These are phyloP conservation scores for Anthophora plumipes DNA, from an alignment of 2,888 invertebrate species.

Conservation along the genomic window DNA sequence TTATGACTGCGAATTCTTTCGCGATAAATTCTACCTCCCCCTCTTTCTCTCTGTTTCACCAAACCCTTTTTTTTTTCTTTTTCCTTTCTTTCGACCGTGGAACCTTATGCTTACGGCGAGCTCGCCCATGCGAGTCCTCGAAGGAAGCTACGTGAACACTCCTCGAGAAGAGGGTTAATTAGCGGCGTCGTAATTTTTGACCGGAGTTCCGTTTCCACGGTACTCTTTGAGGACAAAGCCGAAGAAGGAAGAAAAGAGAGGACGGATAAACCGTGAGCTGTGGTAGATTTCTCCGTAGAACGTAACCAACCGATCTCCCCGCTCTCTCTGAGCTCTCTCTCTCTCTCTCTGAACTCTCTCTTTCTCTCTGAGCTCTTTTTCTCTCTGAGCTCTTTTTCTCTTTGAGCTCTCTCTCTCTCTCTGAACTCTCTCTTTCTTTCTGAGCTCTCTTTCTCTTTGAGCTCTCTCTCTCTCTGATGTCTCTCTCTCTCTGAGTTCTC, in stretches of 20 bases:
- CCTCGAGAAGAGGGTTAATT: slow-evolving; percentile 44
- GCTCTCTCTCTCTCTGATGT: too few relatives aligned
- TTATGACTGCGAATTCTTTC: slow-evolving; percentile 73
- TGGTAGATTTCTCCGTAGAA: slow-evolving; percentile 22
- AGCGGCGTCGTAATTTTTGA: slow-evolving; percentile 56
- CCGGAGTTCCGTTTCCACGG: slow-evolving; percentile 23
- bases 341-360: too few relatives aligned
- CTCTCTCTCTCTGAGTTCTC: too few relatives aligned
- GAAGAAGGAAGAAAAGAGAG: background rate
- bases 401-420: too few relatives aligned
- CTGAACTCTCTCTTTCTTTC: too few relatives aligned
- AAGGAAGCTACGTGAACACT: too few relatives aligned
- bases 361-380: too few relatives aligned
- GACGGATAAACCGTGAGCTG: background rate
- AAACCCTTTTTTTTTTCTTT: background rate
- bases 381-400: too few relatives aligned
- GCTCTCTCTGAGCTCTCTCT: too few relatives aligned
- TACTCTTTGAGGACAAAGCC: background rate
- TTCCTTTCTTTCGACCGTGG: too few relatives aligned
- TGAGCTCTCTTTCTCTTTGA: too few relatives aligned
- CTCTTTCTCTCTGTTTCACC: background rate
- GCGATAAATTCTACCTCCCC: slow-evolving; percentile 64
- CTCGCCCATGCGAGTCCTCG: slow-evolving; percentile 7
- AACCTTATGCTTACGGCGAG: background rate
- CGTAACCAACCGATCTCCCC: slow-evolving; percentile 1